Evolutionary conservation across 2,888 invertebrate species (phyloP).

Genomic region (Prosapia bicincta): DNA sequence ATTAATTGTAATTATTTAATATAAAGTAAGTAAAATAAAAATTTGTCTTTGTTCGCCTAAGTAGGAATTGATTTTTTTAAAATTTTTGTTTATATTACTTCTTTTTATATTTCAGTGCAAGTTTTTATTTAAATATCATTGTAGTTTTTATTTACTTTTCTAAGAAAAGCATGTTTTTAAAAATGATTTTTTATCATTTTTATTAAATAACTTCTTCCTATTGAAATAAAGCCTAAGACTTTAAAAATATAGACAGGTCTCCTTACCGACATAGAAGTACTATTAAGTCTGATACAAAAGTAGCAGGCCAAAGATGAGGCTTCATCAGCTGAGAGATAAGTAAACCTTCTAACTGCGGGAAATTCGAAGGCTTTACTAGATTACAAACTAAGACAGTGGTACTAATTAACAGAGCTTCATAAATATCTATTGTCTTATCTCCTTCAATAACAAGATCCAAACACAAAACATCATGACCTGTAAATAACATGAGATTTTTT

Average conservation of each 20-base stretch:
- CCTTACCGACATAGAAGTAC: constrained; percentile 7
- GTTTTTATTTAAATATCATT: no score
- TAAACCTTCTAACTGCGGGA: constrained; percentile 3
- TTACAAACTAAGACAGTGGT: constrained; percentile 2
- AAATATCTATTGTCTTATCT: neutral
- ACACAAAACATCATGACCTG: neutral
- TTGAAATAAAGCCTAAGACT: neutral
- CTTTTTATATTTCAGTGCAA: no score
- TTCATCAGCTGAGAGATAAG: constrained; percentile 11
- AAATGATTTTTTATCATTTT: no score
- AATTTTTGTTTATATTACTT: no score
- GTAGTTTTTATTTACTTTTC: no score
- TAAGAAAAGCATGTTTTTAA: no score
- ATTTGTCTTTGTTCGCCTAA: no score
- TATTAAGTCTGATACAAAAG: constrained; percentile 15
- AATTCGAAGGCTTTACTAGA: neutral
- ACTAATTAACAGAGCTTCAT: constrained; percentile 4
- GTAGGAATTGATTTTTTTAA: no score
- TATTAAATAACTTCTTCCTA: neutral
- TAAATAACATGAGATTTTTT: no score
- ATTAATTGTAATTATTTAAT: no score
- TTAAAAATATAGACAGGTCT: neutral
- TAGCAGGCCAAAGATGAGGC: constrained; percentile 17
- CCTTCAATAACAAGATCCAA: neutral
- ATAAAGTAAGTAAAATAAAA: no score